Base-by-base conservation (phyloP, 2,797 vertebrate species). In the Loriculus beryllinus region DNA sequence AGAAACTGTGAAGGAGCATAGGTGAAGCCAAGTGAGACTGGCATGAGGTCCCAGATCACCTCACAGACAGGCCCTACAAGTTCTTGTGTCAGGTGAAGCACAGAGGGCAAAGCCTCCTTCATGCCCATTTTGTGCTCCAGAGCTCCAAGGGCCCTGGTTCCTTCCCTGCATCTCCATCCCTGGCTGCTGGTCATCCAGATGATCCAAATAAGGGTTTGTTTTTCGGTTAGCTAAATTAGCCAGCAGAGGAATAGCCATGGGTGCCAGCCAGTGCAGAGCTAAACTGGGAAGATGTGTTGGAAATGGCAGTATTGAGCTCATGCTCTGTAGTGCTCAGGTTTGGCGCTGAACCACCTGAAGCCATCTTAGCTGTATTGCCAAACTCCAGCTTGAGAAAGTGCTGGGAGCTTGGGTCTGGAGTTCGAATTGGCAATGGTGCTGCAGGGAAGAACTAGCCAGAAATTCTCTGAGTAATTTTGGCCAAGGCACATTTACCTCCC, bases 1-100 rank as follows among this genome's bases (percentile, higher is more conserved):
- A 12, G n/a, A 39, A 76, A 17, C n/a, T 76, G 69, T 26, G 28
- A 76, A 60, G 39, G 60, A 74, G 39, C 11, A 26, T 2, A 39
- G 43, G 13, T 52, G 60, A 85, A 69, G 54, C 47, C 64, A 28
- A 20, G 82, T 51, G 7, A 84, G 54, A 14, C 52, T 59, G 76
- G 33, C 26, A 19, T 9, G 35, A 65, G 22, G 49, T 72, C 70
- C 40, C 29, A 31, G 21, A 20, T 42, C 2, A 3, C 42, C 25
- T 54, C 80, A 33, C 0, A 1, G 43, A 17, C 19, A 21, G 29
- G 40, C 10, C 12, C 28, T 31, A 28, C 14, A 14, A 12, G 17
- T 63, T 65, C 8, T 10, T 62, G 42, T 1, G 0, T 65, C 0
- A 1, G 15, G 47, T 28, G 31, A 82, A 79, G 39, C n/a, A 48